Evolutionary conservation across 2,797 vertebrate genomes (phyloP), one percentile per base, ranked within the genome.

Genomic region (Etheostoma nigrum): DNA sequence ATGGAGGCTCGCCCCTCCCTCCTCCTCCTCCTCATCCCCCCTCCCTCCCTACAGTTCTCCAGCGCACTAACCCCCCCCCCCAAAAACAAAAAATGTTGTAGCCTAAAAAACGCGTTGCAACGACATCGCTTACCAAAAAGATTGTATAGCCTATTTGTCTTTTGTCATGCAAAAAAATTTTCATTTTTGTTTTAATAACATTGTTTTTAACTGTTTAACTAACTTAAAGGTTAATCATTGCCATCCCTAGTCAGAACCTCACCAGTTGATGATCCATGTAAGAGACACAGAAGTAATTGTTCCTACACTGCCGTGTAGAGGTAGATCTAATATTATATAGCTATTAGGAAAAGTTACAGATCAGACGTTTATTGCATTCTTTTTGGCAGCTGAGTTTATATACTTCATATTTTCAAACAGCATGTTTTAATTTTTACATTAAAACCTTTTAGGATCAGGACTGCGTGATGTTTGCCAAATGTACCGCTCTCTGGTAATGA

Each of bases 381-480:
- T 27, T 30, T 64, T 44, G 23, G 19, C 54, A 58, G 23, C 14
- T 57, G 21, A 14, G 23, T 19, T 44, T 70, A 27, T 42, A 42
- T 44, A 52, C 25, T 51, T 36, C 4, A 59, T 42, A 59, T 59
- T 2, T 74, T 51, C 45, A 65, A 59, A 33, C 64, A 12, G 49
- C n/a, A 12, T 61, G 8, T 68, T 61, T 68, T 69, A 2, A 48
- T 54, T 69, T 68, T 62, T 48, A 62, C 16, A 30, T 58, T 66
- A 42, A 67, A 52, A 40, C 40, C 1, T 63, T 76, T 68, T 21
- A 54, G 30, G 42, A 69, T 69, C 19, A 42, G 19, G 64, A 23
- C 47, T 21, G 2, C 6, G 12, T 1, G n/a, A 72, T 76, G 58
- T 55, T 61, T 62, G 57, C 27, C 74, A 44, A 53, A 75, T 25